Conservation (phyloP, 2,797 vertebrate species). For the Acanthopagrus latus region DNA sequence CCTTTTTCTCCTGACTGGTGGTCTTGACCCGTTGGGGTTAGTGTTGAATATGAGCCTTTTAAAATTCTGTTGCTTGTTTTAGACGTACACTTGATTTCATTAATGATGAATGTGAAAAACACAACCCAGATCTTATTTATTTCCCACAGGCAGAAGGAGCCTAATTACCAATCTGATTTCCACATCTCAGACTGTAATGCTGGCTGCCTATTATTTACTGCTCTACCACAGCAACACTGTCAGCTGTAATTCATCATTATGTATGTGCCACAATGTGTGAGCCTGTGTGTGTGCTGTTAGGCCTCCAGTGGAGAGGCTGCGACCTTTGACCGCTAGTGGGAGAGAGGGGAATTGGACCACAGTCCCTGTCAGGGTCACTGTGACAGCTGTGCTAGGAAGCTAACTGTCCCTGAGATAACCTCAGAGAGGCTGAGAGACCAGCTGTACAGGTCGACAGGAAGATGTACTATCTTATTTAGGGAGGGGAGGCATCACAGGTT, state of each 20-base stretch:
- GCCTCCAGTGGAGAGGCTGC: slow-evolving; percentile 1
- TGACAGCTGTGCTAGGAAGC: slow-evolving; percentile 52
- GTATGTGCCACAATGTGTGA: slow-evolving; percentile 15
- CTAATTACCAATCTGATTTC: neutral
- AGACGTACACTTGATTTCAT: slow-evolving; percentile 1
- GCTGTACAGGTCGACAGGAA: slow-evolving; percentile 30
- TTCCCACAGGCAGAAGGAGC: slow-evolving; percentile 1
- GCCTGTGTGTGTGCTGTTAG: slow-evolving; percentile 12
- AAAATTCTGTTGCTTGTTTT: neutral
- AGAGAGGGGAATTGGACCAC: slow-evolving; percentile 40
- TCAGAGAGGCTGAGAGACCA: slow-evolving; percentile 28
- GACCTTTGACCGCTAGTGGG: slow-evolving; percentile 44
- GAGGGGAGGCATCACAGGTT: neutral
- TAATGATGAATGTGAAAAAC: slow-evolving; percentile 16
- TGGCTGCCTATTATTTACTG: slow-evolving; percentile 10
- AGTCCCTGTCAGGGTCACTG: slow-evolving; percentile 48
- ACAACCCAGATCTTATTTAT: slow-evolving; percentile 11
- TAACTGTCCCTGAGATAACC: slow-evolving; percentile 45
- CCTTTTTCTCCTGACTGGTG: neutral
- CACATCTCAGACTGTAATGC: neutral
- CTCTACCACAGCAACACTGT: slow-evolving; percentile 8
- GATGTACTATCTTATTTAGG: slow-evolving; percentile 1
- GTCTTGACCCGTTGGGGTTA: neutral
- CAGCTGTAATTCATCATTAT: slow-evolving; percentile 32
- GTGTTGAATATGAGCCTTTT: slow-evolving; percentile 3